Percentiles rank a stretch among this genome's conserved stretches.
Evolutionary conservation across 2,888 invertebrate genomes (phyloP).

Genomic region (Athalia rosae): DNA sequence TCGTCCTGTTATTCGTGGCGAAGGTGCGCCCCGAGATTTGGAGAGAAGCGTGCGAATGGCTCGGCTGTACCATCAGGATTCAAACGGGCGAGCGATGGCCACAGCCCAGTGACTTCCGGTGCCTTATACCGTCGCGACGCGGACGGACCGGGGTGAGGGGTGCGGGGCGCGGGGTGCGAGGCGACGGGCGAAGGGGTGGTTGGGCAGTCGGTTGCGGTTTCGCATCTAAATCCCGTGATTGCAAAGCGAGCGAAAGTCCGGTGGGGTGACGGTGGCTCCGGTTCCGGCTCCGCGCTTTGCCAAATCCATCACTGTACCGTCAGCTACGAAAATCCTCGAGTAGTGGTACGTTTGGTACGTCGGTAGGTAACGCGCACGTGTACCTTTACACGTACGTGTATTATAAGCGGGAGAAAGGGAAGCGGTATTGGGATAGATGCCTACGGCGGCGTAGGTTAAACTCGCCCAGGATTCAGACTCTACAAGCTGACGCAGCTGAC

Average conservation of each 20-base stretch:
- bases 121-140: too few relatives aligned
- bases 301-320: slow-evolving; percentile 36
- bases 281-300: slow-evolving; percentile 23
- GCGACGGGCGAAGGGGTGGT: background rate
- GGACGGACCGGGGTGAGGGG: too few relatives aligned
- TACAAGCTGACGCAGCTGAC: slow-evolving; percentile 45
- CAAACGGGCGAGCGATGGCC: background rate
- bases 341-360: background rate
- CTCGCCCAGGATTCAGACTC: slow-evolving; percentile 2
- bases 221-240: slow-evolving; percentile 25
- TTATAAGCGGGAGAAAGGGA: background rate
- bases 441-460: too few relatives aligned
- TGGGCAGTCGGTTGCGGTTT: slow-evolving; percentile 1
- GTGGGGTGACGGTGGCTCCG: background rate
- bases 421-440: background rate
- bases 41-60: slow-evolving; percentile 6
- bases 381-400: background rate
- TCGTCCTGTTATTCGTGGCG: background rate
- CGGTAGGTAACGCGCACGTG: too few relatives aligned
- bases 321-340: slow-evolving; percentile 14
- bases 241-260: background rate
- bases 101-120: background rate
- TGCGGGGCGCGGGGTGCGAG: too few relatives aligned
- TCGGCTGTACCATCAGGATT: background rate
- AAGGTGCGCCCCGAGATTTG: slow-evolving; percentile 5